Evolutionary conservation across 2,797 vertebrate genomes (phyloP).

Genomic region (Muscicapa striata): DNA sequence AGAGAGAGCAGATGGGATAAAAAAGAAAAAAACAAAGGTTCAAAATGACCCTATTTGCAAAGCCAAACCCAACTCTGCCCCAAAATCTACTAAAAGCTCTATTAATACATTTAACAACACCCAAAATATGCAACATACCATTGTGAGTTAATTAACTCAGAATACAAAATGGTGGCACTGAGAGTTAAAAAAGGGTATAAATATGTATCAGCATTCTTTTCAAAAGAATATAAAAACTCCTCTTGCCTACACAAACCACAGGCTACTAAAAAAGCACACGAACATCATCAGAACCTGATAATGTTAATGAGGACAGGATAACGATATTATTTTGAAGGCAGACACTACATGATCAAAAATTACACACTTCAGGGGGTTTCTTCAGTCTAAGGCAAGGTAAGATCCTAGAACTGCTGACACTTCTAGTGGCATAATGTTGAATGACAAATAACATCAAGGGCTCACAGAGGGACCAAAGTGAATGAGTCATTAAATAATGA

Average conservation of each 20-base stretch:
- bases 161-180: constrained; percentile 68
- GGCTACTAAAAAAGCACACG: constrained; percentile 66
- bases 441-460: constrained; percentile 74
- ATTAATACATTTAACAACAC: background rate
- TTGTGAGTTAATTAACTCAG: background rate
- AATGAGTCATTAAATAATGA: constrained; percentile 76
- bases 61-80: background rate
- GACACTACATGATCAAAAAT: constrained; percentile 66
- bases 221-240: constrained; percentile 70
- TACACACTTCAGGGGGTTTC: constrained; percentile 44
- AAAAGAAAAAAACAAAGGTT: background rate
- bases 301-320: constrained; percentile 70
- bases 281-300: constrained; percentile 50
- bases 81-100: background rate
- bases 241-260: constrained; percentile 71
- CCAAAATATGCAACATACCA: background rate
- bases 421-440: constrained; percentile 74
- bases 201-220: constrained; percentile 77
- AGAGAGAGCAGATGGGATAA: constrained; percentile 13
- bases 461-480: constrained; percentile 56
- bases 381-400: constrained; percentile 18
- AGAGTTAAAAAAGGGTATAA: constrained; percentile 73
- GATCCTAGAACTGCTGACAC: constrained; percentile 72
- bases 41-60: background rate
- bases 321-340: constrained; percentile 46